phyloP scores from a whole-genome alignment of 30 jellyfish, hydroid and myxozoan species.

The Nemopilema nomurai region DNA sequence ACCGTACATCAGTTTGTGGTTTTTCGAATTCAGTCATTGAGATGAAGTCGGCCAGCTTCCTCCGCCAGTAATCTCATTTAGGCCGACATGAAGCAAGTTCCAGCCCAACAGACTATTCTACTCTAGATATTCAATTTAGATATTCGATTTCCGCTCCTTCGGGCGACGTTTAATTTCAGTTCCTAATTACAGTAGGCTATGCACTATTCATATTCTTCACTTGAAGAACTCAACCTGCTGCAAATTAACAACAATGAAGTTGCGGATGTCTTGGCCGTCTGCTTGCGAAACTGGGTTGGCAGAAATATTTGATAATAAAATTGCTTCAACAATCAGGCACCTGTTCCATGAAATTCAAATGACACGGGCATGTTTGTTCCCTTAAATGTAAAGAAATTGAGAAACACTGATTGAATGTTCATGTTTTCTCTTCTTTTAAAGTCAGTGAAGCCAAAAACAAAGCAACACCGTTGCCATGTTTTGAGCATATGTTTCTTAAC shows the following conservation, averaged over 20 bases:
- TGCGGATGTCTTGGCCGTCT: not conserved
- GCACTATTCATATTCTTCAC: not conserved
- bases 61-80: not conserved
- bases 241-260: not conserved
- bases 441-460: not conserved
- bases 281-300: not conserved
- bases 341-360: constrained; percentile 34
- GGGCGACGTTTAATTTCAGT: not conserved
- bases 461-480: not conserved
- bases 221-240: constrained; percentile 12
- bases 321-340: constrained; percentile 47
- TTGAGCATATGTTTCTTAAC: not conserved
- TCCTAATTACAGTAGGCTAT: not conserved
- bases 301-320: constrained; percentile 36
- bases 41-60: not conserved
- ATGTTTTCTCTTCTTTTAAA: not conserved
- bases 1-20: not conserved
- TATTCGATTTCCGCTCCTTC: not conserved
- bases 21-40: not conserved
- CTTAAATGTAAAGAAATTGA: not conserved
- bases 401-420: not conserved
- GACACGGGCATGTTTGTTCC: not conserved
- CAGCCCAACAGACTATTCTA: too few relatives aligned
- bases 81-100: not conserved
- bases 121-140: not conserved